phyloP scores from a whole-genome alignment of 2,888 invertebrate species.

The Tetragonisca angustula region DNA sequence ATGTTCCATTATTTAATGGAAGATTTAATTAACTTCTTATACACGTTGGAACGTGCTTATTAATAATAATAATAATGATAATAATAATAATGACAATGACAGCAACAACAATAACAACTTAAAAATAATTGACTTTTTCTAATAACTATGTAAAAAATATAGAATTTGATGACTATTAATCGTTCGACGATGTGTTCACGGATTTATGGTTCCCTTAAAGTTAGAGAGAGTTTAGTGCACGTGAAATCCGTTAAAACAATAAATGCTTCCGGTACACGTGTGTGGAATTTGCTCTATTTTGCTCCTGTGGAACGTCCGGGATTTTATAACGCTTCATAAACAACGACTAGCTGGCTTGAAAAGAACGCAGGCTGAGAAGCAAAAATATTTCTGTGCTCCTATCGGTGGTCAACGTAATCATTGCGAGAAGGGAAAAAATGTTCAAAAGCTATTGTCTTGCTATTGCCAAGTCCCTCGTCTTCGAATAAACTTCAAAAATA shows the following conservation, averaged over 20 bases:
- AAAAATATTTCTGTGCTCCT: neutral
- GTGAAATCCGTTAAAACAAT: conserved; percentile 44
- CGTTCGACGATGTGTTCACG: neutral
- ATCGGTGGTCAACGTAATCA: neutral
- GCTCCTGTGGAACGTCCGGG: neutral
- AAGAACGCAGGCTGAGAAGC: neutral
- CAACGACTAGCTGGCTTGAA: neutral
- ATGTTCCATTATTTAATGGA: neutral
- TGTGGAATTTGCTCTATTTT: neutral
- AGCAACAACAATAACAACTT: too few species aligned
- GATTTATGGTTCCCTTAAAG: conserved; percentile 7
- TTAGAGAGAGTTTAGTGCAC: neutral
- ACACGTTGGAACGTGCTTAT: neutral
- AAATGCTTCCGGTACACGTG: conserved; percentile 31
- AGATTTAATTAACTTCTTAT: neutral
- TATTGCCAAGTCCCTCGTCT: neutral
- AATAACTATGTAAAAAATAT: neutral
- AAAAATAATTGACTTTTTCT: neutral
- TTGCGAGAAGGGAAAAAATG: neutral
- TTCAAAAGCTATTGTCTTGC: neutral
- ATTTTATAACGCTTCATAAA: conserved; percentile 8
- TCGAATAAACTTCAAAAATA: neutral
- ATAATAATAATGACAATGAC: neutral
- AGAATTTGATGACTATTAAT: neutral
- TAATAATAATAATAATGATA: neutral